phyloP scores from a whole-genome alignment of 2,113 vertebrate genomes.

The Trematocara variabile region DNA sequence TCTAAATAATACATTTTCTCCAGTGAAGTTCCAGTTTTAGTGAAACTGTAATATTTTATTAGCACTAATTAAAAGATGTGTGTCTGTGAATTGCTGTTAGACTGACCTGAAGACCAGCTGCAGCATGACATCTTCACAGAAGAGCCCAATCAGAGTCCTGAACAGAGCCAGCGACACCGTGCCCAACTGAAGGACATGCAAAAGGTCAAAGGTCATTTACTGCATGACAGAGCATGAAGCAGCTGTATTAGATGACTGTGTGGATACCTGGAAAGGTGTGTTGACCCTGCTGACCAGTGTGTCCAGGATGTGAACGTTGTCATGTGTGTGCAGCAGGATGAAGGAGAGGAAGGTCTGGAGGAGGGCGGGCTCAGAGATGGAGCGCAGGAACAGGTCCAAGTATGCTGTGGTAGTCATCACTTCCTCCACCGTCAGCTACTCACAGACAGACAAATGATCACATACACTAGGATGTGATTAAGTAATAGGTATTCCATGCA shows the following conservation, averaged over 20 bases:
- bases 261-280: conserved; percentile 93
- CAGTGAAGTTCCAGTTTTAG: background rate
- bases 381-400: conserved; percentile 91
- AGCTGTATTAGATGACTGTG: background rate
- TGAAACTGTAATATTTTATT: background rate
- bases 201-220: background rate
- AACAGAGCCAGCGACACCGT: conserved; percentile 93
- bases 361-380: conserved; percentile 84
- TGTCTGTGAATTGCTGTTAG: background rate
- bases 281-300: conserved; percentile 94
- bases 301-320: conserved; percentile 90
- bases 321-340: conserved; percentile 86
- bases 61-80: background rate
- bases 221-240: background rate
- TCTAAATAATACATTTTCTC: background rate
- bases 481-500: background rate
- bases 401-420: conserved; percentile 96
- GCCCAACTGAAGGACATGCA: conserved; percentile 76
- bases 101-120: conserved; percentile 90
- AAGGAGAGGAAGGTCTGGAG: conserved; percentile 93
- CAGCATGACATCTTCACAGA: conserved; percentile 97
- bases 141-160: conserved; percentile 89
- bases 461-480: background rate
- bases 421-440: conserved; percentile 93
- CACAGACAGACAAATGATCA: background rate